phyloP scores from a whole-genome alignment of 1,140 invertebrate species.

The Nilaparvata lugens region DNA sequence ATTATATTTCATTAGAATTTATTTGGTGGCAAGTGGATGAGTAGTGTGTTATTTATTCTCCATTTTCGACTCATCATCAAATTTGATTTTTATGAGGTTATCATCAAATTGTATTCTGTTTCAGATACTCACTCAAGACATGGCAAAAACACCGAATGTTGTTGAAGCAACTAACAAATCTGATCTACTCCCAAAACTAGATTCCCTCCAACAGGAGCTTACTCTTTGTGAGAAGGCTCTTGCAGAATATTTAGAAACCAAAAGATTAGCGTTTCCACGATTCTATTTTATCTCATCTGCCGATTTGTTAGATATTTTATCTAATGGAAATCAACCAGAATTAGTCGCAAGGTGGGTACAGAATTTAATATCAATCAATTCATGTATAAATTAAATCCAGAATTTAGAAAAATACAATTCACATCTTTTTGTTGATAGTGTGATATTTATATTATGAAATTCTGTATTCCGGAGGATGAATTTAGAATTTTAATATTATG shows the following conservation, averaged over 20 bases:
- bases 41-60: too few relatives aligned
- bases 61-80: too few relatives aligned
- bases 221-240: constrained; percentile 93
- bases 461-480: too few relatives aligned
- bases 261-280: constrained; percentile 89
- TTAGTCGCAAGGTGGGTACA: constrained; percentile 48
- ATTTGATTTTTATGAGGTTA: not conserved
- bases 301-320: constrained; percentile 89
- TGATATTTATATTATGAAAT: too few relatives aligned
- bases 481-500: too few relatives aligned
- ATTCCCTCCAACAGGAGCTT: constrained; percentile 73
- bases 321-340: constrained; percentile 89
- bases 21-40: too few relatives aligned
- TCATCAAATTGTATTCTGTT: constrained; percentile 8
- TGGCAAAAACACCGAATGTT: constrained; percentile 74
- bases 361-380: too few relatives aligned
- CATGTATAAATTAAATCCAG: too few relatives aligned
- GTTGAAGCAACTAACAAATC: constrained; percentile 81
- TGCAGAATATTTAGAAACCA: constrained; percentile 94
- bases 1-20: too few relatives aligned
- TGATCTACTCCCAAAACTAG: constrained; percentile 66
- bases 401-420: too few relatives aligned
- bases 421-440: too few relatives aligned
- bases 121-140: constrained; percentile 49
- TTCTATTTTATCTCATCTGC: constrained; percentile 98